Base-by-base conservation (phyloP, 2,797 vertebrate genomes). In the Gymnopithys bicolor region DNA sequence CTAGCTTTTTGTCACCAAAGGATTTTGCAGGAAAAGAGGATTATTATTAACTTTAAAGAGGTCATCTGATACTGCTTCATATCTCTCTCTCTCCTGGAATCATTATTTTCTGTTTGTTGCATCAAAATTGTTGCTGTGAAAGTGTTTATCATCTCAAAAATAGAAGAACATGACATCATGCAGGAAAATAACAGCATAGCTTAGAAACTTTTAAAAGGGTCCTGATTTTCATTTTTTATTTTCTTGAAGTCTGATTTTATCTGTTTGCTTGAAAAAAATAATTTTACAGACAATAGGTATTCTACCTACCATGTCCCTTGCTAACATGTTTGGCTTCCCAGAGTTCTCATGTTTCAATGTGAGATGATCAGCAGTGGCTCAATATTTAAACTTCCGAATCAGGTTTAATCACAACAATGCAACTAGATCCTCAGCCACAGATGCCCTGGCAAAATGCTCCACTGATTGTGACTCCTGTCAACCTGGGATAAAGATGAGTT, bases 1-100 rank as follows among this genome's bases (percentile, higher is more conserved):
- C 41, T 41, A 53, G 24, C 10, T 83, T 89, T 90, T 76, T 91
- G 45, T 52, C 52, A 69, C 39, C 27, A 28, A 69, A 68, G 6
- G 5, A 39, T 27, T 86, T 75, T 76, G 13, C 48, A 88, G 33
- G 48, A 87, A 85, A 91, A 85, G 19, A 84, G 24, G 51, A 67
- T 85, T 60, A 84, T 62, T 79, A 52, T 56, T 89, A 59, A 55
- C 58, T 91, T 92, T 90, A 81, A 95, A 79, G 87, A 88, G 66
- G 30, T 71, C 45, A 58, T 79, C 23, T 82, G 17, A 25, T 94
- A 18, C 60, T 92, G 25, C 32, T 81, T 83, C 28, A 7, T 53
- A 19, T 70, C 10, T 90, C 30, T 41, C 3, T 85, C 11, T 55
- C 17, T 67, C 46, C 41, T 74, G 35, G n/a, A 90, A 71, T 67